These are phyloP conservation scores for Campylomormyrus numenius DNA, from an alignment of 2,113 vertebrate genomes.

Conservation along the genomic window DNA sequence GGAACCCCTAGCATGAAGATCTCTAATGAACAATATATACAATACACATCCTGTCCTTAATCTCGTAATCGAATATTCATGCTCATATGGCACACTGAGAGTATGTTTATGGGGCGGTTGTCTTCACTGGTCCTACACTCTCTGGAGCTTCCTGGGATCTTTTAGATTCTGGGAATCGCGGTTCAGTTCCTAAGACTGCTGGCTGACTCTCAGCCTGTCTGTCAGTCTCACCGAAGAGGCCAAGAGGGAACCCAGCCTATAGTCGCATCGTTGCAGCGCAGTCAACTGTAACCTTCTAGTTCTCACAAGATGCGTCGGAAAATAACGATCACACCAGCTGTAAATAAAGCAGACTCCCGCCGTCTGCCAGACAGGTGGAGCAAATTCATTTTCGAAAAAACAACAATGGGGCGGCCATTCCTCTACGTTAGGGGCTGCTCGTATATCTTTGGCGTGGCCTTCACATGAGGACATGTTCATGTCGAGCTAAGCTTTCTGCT, in stretches of 20 bases:
- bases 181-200: background rate
- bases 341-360: background rate
- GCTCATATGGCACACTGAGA: background rate
- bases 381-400: slow-evolving; percentile 11
- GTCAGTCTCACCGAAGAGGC: background rate
- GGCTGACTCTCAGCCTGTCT: background rate
- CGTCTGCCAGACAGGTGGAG: slow-evolving; percentile 8
- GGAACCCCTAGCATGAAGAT: background rate
- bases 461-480: background rate
- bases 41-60: background rate
- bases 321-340: background rate
- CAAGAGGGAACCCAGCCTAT: background rate
- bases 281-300: background rate
- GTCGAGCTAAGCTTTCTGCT: background rate
- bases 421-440: background rate
- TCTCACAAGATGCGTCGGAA: background rate
- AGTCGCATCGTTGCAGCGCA: background rate
- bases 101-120: background rate
- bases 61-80: background rate
- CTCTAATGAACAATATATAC: background rate
- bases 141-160: background rate
- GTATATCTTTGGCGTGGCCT: background rate
- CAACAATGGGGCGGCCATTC: background rate
- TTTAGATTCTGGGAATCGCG: background rate
- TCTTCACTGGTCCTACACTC: background rate